These are phyloP conservation scores for Cirrhinus mrigala DNA, from an alignment of 2,797 vertebrate genomes.

Conservation along the genomic window DNA sequence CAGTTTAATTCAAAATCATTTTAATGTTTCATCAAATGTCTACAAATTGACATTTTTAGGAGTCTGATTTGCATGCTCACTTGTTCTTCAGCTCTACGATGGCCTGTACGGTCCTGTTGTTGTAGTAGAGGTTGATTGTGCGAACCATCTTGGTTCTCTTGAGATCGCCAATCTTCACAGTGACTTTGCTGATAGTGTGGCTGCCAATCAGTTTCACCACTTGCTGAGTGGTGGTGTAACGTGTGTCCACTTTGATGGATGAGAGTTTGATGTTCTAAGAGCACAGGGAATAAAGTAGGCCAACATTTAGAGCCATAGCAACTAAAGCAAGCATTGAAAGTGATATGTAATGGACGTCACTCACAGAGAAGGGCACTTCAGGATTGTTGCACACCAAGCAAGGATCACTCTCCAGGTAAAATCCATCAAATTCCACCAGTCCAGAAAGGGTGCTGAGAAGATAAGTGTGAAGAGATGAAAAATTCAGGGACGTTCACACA, in stretches of 20 bases:
- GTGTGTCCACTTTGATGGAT: conserved; percentile 99
- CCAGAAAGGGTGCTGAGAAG: conserved; percentile 90
- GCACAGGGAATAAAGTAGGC: conserved; percentile 27
- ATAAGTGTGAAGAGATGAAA: conserved; percentile 42
- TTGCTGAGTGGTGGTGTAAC: conserved; percentile 99
- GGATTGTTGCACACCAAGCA: conserved; percentile 99
- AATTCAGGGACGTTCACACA: neutral
- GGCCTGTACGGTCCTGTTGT: conserved; percentile 97
- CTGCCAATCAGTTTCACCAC: conserved; percentile 98
- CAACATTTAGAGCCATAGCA: neutral
- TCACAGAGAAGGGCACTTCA: conserved; percentile 97
- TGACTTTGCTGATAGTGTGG: conserved; percentile 99
- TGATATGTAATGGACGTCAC: conserved; percentile 58
- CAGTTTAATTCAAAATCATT: neutral
- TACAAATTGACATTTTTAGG: neutral
- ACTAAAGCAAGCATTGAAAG: conserved; percentile 1
- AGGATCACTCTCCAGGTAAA: conserved; percentile 96
- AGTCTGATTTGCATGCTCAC: conserved; percentile 72
- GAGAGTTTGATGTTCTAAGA: conserved; percentile 96
- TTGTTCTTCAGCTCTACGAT: conserved; percentile 99
- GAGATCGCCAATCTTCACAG: conserved; percentile 96
- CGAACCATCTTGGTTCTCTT: conserved; percentile 99
- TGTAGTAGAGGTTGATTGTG: conserved; percentile 98
- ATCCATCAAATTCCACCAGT: conserved; percentile 97
- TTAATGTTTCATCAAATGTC: neutral